A percentile compares a stretch with the other conserved stretches of the same genome.
Conservation (phyloP, 1,140 invertebrate genomes). For the Lordiphosa clarofinis region DNA sequence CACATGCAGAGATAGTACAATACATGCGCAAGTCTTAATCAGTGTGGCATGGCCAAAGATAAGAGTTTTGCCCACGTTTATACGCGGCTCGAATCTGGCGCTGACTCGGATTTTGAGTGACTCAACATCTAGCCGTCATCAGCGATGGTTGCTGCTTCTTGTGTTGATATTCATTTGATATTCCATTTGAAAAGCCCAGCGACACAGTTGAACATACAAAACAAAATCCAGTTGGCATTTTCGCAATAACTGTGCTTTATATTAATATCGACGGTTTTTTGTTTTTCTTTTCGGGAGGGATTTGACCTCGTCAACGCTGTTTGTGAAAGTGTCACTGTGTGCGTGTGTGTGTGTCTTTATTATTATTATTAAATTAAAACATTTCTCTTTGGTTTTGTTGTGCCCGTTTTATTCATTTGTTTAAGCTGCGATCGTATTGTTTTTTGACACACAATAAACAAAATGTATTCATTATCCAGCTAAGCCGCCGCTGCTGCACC, state of each 20-base stretch:
- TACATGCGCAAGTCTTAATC: conserved; percentile 67
- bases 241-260: conserved; percentile 45
- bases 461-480: conserved; percentile 44
- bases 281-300: conserved; percentile 14
- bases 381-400: conserved; percentile 40
- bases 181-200: too few species aligned
- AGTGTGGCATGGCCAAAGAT: conserved; percentile 59
- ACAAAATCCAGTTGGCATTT: conserved; percentile 34
- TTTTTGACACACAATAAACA: conserved; percentile 39
- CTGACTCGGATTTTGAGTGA: conserved; percentile 46
- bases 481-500: conserved; percentile 42
- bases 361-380: conserved; percentile 60
- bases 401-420: conserved; percentile 34
- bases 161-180: conserved; percentile 8
- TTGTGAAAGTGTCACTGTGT: not conserved
- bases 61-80: conserved; percentile 44
- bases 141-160: conserved; percentile 8
- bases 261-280: conserved; percentile 18
- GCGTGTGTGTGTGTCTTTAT: conserved; percentile 14
- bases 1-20: conserved; percentile 6
- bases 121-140: conserved; percentile 37
- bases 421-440: conserved; percentile 34
- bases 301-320: conserved; percentile 5
- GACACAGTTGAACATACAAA: conserved; percentile 12
- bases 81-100: conserved; percentile 38